Base-by-base conservation (phyloP, 2,888 invertebrate species). In the Meandrusa payeni region DNA sequence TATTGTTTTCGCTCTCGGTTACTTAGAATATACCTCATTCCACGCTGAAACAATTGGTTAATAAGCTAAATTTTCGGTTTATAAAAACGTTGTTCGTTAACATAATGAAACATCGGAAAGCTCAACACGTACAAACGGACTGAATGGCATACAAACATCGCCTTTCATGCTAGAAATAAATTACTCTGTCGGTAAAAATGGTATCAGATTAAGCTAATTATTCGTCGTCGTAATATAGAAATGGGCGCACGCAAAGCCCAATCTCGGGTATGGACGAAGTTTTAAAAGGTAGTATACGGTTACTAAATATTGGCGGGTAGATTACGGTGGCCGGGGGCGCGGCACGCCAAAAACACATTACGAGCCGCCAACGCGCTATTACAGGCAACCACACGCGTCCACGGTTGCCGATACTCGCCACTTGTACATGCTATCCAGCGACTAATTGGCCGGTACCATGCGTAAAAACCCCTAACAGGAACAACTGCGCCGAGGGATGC, bases 261-360 rank as follows among this genome's bases (percentile, higher is more conserved):
- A 76, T 76, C 74, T 78, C 68, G 61, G 74, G 69, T 69, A 70
- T 76, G 69, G 67, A 65, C 64, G 69, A 68, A 70, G 64, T 71
- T 77, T 76, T 73, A 68, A 76, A 78, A 76, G 69, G 71, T 73
- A 67, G 66, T 62, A 61, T 69, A 76, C 70, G 64, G 72, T 69
- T 69, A 69, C 69, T 70, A 72, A 77, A 76, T 76, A 74, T 75
- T 66, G 73, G 75, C 67, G 68, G 71, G 80, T 66, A 76, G 77
- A 76, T n/a, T 77, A 77, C 76, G 74, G 76, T 57, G 69, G 71
- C 57, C 51, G 64, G 62, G 71, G 74, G 76, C 72, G 74, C 76
- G 76, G 76, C 85, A 83, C 82, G 85, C 80, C 76, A 82, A 77
- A 77, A 80, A 78, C 76, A 76, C 81, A 82, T 83, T 85, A 82